These are phyloP conservation scores for Diadophis punctatus DNA, from an alignment of 2,113 vertebrate species.

Conservation along the genomic window DNA sequence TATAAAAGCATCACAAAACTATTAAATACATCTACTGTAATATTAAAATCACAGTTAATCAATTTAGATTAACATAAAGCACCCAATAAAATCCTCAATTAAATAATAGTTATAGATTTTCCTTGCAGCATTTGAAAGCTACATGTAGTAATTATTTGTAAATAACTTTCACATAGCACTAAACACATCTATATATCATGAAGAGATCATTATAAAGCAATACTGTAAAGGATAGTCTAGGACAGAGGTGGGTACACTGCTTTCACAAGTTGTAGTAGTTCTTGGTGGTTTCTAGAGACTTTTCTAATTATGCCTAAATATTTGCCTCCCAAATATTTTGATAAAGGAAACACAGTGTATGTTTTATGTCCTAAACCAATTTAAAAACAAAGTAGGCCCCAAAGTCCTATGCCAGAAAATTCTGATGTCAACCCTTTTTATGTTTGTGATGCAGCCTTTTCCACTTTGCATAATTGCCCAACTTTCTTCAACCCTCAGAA, in stretches of 20 bases:
- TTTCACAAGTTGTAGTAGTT: background rate
- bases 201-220: background rate
- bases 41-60: slow-evolving; percentile 8
- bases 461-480: background rate
- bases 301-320: background rate
- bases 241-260: background rate
- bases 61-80: background rate
- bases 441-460: background rate
- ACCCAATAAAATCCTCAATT: background rate
- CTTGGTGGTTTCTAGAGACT: background rate
- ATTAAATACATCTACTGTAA: background rate
- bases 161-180: background rate
- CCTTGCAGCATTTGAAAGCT: background rate
- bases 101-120: background rate
- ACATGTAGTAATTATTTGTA: background rate
- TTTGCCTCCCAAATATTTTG: background rate
- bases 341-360: background rate
- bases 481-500: background rate
- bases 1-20: background rate
- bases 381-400: background rate
- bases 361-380: background rate
- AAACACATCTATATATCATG: background rate
- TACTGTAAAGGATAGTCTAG: background rate
- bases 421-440: background rate
- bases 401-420: background rate